phyloP scores from a whole-genome alignment of 2,113 vertebrate genomes.

The Eptesicus fuscus region DNA sequence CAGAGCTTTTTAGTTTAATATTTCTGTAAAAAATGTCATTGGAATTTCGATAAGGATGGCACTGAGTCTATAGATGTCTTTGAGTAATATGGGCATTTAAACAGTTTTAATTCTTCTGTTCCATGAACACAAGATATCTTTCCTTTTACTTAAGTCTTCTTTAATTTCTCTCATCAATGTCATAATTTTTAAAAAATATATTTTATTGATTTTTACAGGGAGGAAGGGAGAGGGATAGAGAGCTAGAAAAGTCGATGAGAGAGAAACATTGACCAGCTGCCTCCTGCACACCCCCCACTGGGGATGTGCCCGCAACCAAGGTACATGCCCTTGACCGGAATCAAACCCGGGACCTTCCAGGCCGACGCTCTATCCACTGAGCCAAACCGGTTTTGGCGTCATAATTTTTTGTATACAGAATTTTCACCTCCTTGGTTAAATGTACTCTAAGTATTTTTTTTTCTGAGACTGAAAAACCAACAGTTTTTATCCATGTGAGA shows the following conservation, averaged over 20 bases:
- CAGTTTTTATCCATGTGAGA: neutral
- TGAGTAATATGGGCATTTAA: neutral
- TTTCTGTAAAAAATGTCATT: neutral
- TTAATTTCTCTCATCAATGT: neutral
- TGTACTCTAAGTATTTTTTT: neutral
- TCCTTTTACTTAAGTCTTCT: neutral
- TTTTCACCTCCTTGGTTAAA: neutral
- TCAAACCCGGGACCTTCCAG: too few relatives aligned
- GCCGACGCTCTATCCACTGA: too few relatives aligned
- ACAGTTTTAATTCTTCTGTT: neutral
- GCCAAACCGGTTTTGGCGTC: too few relatives aligned
- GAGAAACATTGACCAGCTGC: too few relatives aligned
- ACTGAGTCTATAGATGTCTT: neutral
- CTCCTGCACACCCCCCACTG: too few relatives aligned
- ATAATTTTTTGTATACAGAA: neutral
- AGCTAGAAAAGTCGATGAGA: too few relatives aligned
- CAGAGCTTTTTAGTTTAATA: neutral
- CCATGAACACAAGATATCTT: neutral
- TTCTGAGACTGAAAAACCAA: neutral
- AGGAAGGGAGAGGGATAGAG: too few relatives aligned
- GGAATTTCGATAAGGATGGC: neutral
- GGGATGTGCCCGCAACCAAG: too few relatives aligned
- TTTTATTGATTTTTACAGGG: too few relatives aligned
- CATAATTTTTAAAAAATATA: too few relatives aligned
- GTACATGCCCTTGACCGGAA: too few relatives aligned